Evolutionary conservation across 2,888 invertebrate species (phyloP).

Genomic region (Mesoligia furuncula): DNA sequence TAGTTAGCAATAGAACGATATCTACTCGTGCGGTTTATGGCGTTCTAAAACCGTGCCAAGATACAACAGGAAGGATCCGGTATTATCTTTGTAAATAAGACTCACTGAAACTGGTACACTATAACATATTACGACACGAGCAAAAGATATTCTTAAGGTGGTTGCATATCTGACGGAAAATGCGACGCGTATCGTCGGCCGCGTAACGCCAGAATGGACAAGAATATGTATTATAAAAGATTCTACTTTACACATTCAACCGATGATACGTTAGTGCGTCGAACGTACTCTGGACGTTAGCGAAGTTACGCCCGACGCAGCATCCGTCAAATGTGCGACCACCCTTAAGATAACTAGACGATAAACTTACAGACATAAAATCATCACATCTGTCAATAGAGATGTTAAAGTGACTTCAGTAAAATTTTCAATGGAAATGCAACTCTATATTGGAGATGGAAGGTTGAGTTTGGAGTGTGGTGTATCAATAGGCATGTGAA

Average conservation of each 20-base stretch:
- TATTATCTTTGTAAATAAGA: constrained; percentile 55
- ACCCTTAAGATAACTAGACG: constrained; percentile 51
- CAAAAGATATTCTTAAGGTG: constrained; percentile 36
- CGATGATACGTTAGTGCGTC: neutral
- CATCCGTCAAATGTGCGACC: neutral
- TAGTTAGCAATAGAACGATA: neutral
- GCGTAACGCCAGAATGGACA: neutral
- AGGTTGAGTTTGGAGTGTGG: constrained; percentile 45
- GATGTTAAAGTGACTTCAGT: constrained; percentile 57
- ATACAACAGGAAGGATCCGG: constrained; percentile 55
- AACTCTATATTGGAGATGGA: constrained; percentile 24
- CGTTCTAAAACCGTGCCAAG: constrained; percentile 18
- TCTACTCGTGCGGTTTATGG: constrained; percentile 9
- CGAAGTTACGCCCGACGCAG: neutral
- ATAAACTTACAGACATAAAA: constrained; percentile 71
- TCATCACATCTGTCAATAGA: constrained; percentile 77
- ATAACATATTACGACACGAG: constrained; percentile 37
- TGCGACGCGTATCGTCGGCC: neutral
- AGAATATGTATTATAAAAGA: neutral
- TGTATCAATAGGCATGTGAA: constrained; percentile 56
- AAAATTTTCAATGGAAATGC: neutral
- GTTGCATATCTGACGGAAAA: neutral
- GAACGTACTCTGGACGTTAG: neutral
- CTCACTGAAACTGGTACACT: constrained; percentile 45
- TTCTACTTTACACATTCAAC: neutral